Percentiles rank a stretch among this genome's conserved stretches.
These are phyloP conservation scores for Drosophila kepulauana DNA, from an alignment of 1,140 invertebrate genomes.

Conservation along the genomic window DNA sequence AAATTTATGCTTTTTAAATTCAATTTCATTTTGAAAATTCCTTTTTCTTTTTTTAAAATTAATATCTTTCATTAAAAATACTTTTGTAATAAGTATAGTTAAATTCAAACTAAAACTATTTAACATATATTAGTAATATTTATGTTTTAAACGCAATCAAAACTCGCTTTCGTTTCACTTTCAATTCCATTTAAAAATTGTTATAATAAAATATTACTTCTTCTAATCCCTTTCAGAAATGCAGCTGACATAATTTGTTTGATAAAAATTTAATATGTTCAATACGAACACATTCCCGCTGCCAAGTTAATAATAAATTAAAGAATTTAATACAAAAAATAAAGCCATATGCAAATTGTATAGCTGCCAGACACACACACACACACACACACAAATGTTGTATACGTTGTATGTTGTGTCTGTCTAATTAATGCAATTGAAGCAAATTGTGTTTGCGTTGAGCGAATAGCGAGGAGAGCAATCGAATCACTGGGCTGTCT, in stretches of 20 bases:
- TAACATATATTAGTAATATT: too few species aligned
- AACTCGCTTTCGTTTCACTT: too few species aligned
- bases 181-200: background rate
- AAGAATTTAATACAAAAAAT: slow-evolving; percentile 5
- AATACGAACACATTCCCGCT: background rate
- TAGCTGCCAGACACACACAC: background rate
- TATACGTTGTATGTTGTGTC: slow-evolving; percentile 1
- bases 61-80: too few species aligned
- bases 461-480: slow-evolving; percentile 53
- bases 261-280: background rate
- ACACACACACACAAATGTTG: slow-evolving; percentile 2
- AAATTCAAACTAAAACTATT: too few species aligned
- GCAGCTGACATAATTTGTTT: background rate
- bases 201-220: background rate
- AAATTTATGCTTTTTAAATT: too few species aligned
- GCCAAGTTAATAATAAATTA: slow-evolving; percentile 16
- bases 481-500: slow-evolving; percentile 23
- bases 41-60: too few species aligned
- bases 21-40: too few species aligned
- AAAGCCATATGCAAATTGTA: slow-evolving; percentile 19
- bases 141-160: too few species aligned
- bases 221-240: background rate
- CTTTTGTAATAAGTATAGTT: too few species aligned
- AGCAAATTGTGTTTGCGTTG: slow-evolving; percentile 60
- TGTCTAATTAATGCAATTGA: slow-evolving; percentile 77